Evolutionary conservation across 2,888 invertebrate species (phyloP).

Genomic region (Malacosoma neustria): DNA sequence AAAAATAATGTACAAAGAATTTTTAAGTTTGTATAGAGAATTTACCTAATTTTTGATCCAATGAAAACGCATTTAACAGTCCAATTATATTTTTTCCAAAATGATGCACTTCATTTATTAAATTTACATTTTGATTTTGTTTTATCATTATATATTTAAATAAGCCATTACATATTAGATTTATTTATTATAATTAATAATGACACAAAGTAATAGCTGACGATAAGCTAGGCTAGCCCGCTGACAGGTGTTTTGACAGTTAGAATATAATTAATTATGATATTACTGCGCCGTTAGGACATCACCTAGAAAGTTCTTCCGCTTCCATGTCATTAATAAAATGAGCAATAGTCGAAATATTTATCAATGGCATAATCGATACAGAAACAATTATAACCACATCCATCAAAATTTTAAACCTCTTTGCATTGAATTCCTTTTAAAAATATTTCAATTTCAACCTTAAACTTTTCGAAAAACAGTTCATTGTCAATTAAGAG

Average conservation of each 20-base stretch:
- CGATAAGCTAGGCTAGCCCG: slow-evolving; percentile 25
- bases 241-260: slow-evolving; percentile 72
- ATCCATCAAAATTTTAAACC: slow-evolving; percentile 71
- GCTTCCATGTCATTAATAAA: slow-evolving; percentile 73
- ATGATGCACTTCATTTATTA: too few species aligned
- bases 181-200: slow-evolving; percentile 39
- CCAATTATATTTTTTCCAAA: too few species aligned
- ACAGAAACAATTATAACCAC: slow-evolving; percentile 74
- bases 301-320: slow-evolving; percentile 60
- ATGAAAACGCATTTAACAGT: too few species aligned
- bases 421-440: slow-evolving; percentile 34
- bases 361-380: slow-evolving; percentile 76
- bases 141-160: too few species aligned
- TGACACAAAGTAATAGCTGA: slow-evolving; percentile 43
- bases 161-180: neutral
- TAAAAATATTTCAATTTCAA: slow-evolving; percentile 20
- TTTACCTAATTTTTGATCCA: too few species aligned
- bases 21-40: too few species aligned
- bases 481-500: slow-evolving; percentile 28
- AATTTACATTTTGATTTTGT: too few species aligned
- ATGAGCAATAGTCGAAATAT: slow-evolving; percentile 73
- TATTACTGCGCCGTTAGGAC: slow-evolving; percentile 61
- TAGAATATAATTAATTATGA: slow-evolving; percentile 70
- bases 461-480: slow-evolving; percentile 21
- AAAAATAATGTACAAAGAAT: too few species aligned